Percentiles rank a stretch among this genome's conserved stretches.
Evolutionary conservation across 2,888 invertebrate species (phyloP).

Genomic region (Dicyrtomina minuta): DNA sequence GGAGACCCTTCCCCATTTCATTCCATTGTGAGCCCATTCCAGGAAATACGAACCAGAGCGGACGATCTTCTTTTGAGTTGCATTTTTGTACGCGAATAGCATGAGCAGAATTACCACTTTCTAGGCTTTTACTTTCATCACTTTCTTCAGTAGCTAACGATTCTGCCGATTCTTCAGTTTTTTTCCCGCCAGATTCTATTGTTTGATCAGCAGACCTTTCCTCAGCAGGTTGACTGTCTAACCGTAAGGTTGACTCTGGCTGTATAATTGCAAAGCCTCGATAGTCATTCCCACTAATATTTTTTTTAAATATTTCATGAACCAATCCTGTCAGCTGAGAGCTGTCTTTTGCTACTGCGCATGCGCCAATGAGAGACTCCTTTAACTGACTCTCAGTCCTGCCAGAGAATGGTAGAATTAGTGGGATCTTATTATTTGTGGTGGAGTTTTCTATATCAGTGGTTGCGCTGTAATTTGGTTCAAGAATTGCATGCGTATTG

Average conservation of each 20-base stretch:
- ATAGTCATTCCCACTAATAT: constrained; percentile 59
- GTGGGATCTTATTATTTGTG: constrained; percentile 50
- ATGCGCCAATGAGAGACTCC: constrained; percentile 49
- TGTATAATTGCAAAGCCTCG: constrained; percentile 57
- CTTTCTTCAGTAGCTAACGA: too few relatives aligned
- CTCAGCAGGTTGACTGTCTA: not conserved
- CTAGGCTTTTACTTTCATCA: too few relatives aligned
- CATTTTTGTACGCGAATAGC: too few relatives aligned
- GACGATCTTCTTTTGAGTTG: constrained; percentile 55
- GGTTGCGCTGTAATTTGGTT: constrained; percentile 54
- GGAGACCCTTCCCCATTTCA: constrained; percentile 86
- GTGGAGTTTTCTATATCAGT: constrained; percentile 58
- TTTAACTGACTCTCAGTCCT: constrained; percentile 59
- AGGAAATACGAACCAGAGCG: constrained; percentile 91
- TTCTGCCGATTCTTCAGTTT: too few relatives aligned
- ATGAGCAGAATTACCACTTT: constrained; percentile 75
- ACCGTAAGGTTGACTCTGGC: too few relatives aligned
- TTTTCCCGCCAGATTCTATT: too few relatives aligned
- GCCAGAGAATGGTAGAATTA: constrained; percentile 58
- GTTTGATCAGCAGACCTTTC: too few relatives aligned
- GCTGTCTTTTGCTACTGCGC: constrained; percentile 46
- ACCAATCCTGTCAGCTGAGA: constrained; percentile 51
- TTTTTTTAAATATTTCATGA: constrained; percentile 54
- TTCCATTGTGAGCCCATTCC: constrained; percentile 99
- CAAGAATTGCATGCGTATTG: constrained; percentile 58